These are phyloP conservation scores for Cottoperca gobio DNA, from an alignment of 2,797 vertebrate species.

Conservation along the genomic window DNA sequence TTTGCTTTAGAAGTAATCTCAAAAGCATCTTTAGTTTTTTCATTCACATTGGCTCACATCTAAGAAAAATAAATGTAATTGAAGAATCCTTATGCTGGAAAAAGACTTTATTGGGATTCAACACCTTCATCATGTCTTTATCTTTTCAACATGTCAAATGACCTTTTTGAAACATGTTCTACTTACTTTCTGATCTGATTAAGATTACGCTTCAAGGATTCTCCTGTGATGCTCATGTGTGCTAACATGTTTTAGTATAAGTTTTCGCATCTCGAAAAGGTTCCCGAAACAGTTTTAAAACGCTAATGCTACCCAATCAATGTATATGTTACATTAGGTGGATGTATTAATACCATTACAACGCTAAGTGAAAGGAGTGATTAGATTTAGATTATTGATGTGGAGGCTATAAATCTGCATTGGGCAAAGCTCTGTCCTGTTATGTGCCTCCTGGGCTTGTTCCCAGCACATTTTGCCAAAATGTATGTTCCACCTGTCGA, in stretches of 20 bases:
- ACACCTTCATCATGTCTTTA: slow-evolving; percentile 11
- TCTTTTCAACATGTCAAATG: slow-evolving; percentile 16
- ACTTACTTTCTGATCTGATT: slow-evolving; percentile 35
- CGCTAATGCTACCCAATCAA: slow-evolving; percentile 12
- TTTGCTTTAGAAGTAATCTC: neutral
- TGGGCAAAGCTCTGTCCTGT: slow-evolving; percentile 45
- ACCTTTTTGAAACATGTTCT: slow-evolving; percentile 41
- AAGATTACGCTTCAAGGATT: neutral
- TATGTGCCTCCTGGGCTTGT: slow-evolving; percentile 29
- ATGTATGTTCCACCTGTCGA: slow-evolving; percentile 45
- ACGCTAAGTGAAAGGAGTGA: slow-evolving; percentile 49
- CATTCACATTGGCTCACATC: neutral
- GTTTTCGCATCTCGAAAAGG: neutral
- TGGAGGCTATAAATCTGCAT: slow-evolving; percentile 31
- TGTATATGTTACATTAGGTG: neutral
- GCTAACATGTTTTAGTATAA: neutral
- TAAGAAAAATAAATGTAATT: neutral
- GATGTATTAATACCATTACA: slow-evolving; percentile 24
- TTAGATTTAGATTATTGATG: slow-evolving; percentile 58
- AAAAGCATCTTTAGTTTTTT: neutral
- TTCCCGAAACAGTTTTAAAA: neutral
- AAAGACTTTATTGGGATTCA: slow-evolving; percentile 21
- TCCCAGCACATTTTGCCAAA: slow-evolving; percentile 32
- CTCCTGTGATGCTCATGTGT: slow-evolving; percentile 1
- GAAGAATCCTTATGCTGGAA: neutral